A percentile compares a stretch with the other conserved stretches of the same genome.
Conservation (phyloP, 2,888 invertebrate species). For the Stegana nigrithorax region DNA sequence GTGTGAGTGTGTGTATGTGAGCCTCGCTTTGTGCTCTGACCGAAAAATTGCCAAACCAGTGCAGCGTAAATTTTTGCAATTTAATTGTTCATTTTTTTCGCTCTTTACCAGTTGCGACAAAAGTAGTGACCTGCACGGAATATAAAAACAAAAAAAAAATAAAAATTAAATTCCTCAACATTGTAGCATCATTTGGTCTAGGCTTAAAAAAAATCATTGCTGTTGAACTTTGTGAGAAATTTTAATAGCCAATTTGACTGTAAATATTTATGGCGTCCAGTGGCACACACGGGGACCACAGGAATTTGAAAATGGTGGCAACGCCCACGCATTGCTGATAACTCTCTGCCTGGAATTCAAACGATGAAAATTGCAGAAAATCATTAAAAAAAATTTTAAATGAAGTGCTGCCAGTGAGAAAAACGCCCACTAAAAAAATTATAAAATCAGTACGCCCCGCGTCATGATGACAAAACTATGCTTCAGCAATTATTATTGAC, state of each 20-base stretch:
- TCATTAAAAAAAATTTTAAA: no score
- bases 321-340: neutral
- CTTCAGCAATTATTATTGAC: no score
- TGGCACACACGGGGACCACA: no score
- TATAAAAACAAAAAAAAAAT: neutral
- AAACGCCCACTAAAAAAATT: no score
- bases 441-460: no score
- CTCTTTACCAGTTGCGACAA: neutral
- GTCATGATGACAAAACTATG: no score
- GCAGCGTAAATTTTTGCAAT: slow-evolving; percentile 5
- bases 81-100: neutral
- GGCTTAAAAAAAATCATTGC: neutral
- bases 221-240: neutral
- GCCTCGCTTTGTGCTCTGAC: slow-evolving; percentile 3
- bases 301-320: neutral
- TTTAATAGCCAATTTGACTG: neutral
- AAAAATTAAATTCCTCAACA: neutral
- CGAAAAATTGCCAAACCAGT: slow-evolving; percentile 6
- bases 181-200: neutral
- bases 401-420: no score
- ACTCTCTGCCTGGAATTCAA: no score
- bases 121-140: neutral
- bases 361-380: no score
- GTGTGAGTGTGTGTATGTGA: neutral
- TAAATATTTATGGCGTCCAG: neutral